phyloP scores from a whole-genome alignment of 2,113 vertebrate species.

The Calypte anna region DNA sequence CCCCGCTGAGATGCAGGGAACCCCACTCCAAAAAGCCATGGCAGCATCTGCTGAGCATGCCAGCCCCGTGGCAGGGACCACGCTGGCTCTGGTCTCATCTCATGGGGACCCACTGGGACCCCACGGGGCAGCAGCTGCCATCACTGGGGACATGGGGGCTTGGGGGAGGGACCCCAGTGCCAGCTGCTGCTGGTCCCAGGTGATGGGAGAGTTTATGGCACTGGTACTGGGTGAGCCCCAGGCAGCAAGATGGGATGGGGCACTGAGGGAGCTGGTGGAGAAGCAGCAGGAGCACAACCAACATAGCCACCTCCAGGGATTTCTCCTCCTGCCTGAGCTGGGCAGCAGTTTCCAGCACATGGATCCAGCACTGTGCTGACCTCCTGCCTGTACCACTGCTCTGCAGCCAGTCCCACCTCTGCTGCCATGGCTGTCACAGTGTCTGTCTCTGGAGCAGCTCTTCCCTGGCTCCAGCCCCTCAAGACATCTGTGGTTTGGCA shows the following conservation, averaged over 20 bases:
- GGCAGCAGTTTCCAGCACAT: background rate
- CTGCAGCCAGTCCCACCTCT: background rate
- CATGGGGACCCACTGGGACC: rapidly evolving
- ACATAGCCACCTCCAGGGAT: background rate
- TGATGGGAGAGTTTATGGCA: background rate
- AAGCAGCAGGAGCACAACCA: rapidly evolving
- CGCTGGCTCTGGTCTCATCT: rapidly evolving
- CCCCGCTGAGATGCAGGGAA: background rate
- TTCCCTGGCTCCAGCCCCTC: background rate
- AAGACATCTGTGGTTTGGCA: background rate
- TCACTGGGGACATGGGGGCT: rapidly evolving
- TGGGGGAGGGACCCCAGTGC: background rate
- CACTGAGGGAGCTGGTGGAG: background rate
- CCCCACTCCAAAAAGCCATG: background rate
- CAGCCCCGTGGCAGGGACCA: background rate
- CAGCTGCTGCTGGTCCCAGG: background rate
- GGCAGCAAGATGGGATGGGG: background rate
- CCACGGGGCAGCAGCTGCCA: background rate
- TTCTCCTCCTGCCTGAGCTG: background rate
- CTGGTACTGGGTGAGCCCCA: background rate
- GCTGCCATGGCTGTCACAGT: background rate
- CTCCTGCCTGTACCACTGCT: background rate
- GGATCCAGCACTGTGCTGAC: rapidly evolving
- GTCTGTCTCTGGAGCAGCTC: background rate
- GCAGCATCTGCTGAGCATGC: background rate